Evolutionary conservation across 1,140 invertebrate genomes (phyloP).

Genomic region (Heliothis subflexa): DNA sequence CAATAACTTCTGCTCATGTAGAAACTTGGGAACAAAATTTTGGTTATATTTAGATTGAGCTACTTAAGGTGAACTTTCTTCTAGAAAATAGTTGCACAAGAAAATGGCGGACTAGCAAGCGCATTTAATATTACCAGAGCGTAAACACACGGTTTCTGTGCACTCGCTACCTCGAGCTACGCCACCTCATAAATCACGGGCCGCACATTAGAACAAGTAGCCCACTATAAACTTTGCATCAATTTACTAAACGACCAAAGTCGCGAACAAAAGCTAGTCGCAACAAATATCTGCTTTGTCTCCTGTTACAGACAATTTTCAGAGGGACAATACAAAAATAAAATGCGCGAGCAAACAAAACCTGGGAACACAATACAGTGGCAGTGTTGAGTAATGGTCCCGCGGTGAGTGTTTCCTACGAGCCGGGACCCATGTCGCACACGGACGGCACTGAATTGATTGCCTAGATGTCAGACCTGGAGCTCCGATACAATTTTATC

Average conservation of each 20-base stretch:
- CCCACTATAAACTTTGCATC: slow-evolving; percentile 36
- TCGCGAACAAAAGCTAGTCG: slow-evolving; percentile 39
- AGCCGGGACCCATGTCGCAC: slow-evolving; percentile 35
- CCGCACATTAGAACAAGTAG: slow-evolving; percentile 30
- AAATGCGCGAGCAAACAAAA: slow-evolving; percentile 46
- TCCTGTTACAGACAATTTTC: slow-evolving; percentile 35
- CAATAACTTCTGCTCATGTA: slow-evolving; percentile 18
- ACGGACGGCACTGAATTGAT: slow-evolving; percentile 43
- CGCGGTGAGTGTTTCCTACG: slow-evolving; percentile 35
- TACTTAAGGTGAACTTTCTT: not conserved
- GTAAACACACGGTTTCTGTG: slow-evolving; percentile 12
- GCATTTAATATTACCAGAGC: slow-evolving; percentile 23
- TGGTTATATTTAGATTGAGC: not conserved
- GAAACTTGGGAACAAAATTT: slow-evolving; percentile 22
- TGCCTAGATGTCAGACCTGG: slow-evolving; percentile 37
- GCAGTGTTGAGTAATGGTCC: slow-evolving; percentile 51
- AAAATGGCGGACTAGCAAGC: not conserved
- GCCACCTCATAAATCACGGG: slow-evolving; percentile 28
- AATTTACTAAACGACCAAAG: slow-evolving; percentile 30
- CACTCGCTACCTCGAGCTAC: not conserved
- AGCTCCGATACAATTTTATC: slow-evolving; percentile 35
- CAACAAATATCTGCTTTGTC: slow-evolving; percentile 45
- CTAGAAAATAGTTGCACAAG: not conserved
- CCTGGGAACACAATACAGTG: slow-evolving; percentile 42
- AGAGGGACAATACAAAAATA: slow-evolving; percentile 47